Evolutionary conservation across 2,797 vertebrate genomes (phyloP).

Genomic region (Synanceia verrucosa): DNA sequence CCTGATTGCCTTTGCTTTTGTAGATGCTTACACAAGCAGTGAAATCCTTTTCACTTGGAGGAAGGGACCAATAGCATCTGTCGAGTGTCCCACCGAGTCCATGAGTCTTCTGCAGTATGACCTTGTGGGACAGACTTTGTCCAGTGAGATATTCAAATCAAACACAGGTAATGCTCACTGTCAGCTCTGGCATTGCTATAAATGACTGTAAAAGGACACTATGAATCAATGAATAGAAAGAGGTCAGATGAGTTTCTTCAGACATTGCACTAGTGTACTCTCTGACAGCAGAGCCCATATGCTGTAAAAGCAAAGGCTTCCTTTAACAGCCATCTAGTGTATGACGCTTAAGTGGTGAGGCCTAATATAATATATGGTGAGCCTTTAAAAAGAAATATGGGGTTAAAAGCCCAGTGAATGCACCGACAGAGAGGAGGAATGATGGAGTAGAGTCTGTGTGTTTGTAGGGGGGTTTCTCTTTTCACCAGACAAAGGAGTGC

Average conservation of each 20-base stretch:
- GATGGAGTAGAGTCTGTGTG: constrained; percentile 12
- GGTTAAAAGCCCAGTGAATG: constrained; percentile 52
- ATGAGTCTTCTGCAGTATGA: constrained; percentile 87
- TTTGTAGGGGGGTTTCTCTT: constrained; percentile 24
- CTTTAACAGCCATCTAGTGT: constrained; percentile 41
- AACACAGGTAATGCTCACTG: constrained; percentile 79
- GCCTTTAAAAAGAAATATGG: constrained; percentile 62
- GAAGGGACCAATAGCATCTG: constrained; percentile 79
- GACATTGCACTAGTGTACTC: constrained; percentile 16
- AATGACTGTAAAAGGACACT: not conserved
- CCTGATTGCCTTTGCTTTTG: constrained; percentile 11
- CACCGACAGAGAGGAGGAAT: constrained; percentile 25
- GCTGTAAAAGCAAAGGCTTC: constrained; percentile 49
- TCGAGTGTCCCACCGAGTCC: constrained; percentile 85
- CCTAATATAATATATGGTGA: constrained; percentile 56
- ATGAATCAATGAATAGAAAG: constrained; percentile 4
- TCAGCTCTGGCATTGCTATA: not conserved
- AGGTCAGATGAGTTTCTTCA: constrained; percentile 19
- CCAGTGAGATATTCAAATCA: constrained; percentile 77
- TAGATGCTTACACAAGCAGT: constrained; percentile 84
- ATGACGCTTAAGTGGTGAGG: constrained; percentile 67
- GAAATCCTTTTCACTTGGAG: constrained; percentile 86
- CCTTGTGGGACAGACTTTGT: constrained; percentile 80
- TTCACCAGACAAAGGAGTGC: constrained; percentile 36
- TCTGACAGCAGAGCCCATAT: constrained; percentile 4